phyloP scores from a whole-genome alignment of 2,888 invertebrate species.

The Lasioglossum figueresi region DNA sequence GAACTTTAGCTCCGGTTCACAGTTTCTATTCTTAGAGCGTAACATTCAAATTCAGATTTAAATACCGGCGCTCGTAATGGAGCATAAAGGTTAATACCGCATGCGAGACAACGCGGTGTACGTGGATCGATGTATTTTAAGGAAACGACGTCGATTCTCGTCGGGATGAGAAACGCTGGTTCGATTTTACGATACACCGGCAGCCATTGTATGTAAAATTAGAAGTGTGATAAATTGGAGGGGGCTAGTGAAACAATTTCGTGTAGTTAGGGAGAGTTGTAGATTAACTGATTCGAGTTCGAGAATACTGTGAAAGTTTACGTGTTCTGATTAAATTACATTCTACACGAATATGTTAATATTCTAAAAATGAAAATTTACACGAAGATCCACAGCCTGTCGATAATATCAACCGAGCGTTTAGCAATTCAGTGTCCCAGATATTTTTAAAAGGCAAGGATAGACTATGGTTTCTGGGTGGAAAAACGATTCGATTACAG shows the following conservation, averaged over 20 bases:
- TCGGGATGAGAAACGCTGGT: background rate
- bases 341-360: background rate
- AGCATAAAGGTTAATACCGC: constrained; percentile 1
- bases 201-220: background rate
- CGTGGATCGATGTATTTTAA: background rate
- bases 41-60: constrained; percentile 11
- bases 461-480: background rate
- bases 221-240: background rate
- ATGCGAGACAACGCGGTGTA: background rate
- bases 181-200: background rate
- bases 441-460: background rate
- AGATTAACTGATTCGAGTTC: background rate
- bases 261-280: background rate
- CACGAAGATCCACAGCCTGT: background rate
- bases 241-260: background rate
- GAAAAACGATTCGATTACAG: background rate
- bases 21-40: background rate
- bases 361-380: background rate
- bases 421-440: background rate
- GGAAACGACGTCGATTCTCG: background rate
- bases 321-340: background rate
- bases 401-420: background rate
- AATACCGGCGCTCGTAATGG: background rate
- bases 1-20: background rate
- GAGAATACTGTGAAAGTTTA: background rate